Evolutionary conservation across 64 coral and sea anemone genomes (phyloP).

Genomic region (Pocillopora damicornis): DNA sequence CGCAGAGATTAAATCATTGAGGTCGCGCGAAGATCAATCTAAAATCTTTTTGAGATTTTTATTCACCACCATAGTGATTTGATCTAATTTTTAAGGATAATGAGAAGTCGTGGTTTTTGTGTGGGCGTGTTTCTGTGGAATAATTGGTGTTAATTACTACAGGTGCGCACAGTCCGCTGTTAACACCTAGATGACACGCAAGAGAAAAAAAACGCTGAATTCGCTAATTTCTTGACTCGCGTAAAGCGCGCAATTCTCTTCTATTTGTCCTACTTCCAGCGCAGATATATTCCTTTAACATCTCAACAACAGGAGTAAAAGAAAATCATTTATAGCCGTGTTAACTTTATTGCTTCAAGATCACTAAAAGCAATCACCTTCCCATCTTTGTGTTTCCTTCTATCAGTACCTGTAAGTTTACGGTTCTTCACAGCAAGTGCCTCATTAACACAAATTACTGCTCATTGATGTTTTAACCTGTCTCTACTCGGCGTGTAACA

Average conservation of each 20-base stretch:
- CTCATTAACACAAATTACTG: neutral
- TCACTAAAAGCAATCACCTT: neutral
- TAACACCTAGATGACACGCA: neutral
- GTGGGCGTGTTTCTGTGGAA: neutral
- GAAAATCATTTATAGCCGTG: no score
- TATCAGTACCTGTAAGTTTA: conserved; percentile 11
- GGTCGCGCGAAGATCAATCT: no score
- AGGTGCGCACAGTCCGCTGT: neutral
- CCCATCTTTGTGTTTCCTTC: neutral
- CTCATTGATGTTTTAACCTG: neutral
- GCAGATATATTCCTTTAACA: neutral
- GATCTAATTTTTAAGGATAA: neutral
- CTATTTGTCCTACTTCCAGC: neutral
- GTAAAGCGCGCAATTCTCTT: neutral
- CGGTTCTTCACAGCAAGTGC: conserved; percentile 9
- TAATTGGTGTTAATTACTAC: neutral
- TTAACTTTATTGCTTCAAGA: no score
- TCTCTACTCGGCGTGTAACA: neutral
- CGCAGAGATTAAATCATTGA: no score
- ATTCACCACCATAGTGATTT: neutral
- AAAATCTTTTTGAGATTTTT: no score
- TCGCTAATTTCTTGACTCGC: neutral
- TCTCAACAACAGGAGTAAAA: neutral
- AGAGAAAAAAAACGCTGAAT: neutral
- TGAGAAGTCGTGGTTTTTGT: neutral